phyloP scores from a whole-genome alignment of 2,797 vertebrate genomes.

The Pitangus sulphuratus region DNA sequence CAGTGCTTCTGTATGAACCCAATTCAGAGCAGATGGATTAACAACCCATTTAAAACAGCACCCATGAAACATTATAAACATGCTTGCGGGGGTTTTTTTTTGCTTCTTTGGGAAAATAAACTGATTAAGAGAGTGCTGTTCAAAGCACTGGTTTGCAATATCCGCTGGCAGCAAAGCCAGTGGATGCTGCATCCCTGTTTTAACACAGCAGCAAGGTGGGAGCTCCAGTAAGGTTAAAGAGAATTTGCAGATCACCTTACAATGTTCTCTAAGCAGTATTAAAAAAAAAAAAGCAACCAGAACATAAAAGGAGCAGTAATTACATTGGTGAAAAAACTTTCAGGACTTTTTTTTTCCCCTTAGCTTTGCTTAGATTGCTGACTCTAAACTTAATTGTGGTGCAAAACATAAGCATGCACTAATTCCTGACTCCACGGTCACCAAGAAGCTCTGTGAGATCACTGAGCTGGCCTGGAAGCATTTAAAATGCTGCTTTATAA shows the following conservation, averaged over 20 bases:
- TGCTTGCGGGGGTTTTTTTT: background rate
- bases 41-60: background rate
- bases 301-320: background rate
- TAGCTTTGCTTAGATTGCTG: background rate
- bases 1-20: background rate
- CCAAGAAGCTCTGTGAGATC: background rate
- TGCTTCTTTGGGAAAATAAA: conserved; percentile 15
- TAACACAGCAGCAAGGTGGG: background rate
- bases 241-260: background rate
- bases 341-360: background rate
- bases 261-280: background rate
- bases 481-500: background rate
- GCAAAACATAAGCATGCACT: background rate
- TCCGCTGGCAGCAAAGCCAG: background rate
- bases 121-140: background rate
- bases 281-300: background rate
- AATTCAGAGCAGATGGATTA: conserved; percentile 1
- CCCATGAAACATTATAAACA: background rate
- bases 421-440: background rate
- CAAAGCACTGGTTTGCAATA: background rate
- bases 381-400: background rate
- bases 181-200: background rate
- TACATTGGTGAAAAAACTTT: background rate
- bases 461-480: background rate
- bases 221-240: background rate